A percentile compares a stretch with the other conserved stretches of the same genome.
Conservation (phyloP, 2,888 invertebrate species). For the Theodoxus fluviatilis region DNA sequence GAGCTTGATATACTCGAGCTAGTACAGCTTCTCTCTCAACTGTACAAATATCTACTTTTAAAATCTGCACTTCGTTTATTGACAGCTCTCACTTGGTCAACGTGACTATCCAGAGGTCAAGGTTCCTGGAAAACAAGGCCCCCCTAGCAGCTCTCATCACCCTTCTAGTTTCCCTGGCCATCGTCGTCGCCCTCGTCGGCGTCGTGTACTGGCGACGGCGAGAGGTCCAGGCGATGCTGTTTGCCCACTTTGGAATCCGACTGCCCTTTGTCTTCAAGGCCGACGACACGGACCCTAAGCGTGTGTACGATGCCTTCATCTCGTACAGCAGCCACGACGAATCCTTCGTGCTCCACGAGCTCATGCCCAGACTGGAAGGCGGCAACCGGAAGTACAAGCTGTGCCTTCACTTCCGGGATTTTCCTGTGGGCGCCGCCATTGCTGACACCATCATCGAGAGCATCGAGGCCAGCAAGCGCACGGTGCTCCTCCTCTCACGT, state of each 20-base stretch:
- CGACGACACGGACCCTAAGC: slow-evolving; percentile 29
- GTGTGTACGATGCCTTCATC: slow-evolving; percentile 83
- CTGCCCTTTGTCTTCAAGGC: no score
- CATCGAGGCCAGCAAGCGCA: slow-evolving; percentile 83
- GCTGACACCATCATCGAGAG: slow-evolving; percentile 88
- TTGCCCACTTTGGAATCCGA: slow-evolving; percentile 36
- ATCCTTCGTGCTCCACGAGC: slow-evolving; percentile 73
- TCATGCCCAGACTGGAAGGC: slow-evolving; percentile 79
- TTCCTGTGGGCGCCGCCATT: slow-evolving; percentile 66
- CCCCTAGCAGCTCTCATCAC: slow-evolving; percentile 27
- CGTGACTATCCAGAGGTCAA: neutral
- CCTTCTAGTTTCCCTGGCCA: slow-evolving; percentile 22
- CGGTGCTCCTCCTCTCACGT: slow-evolving; percentile 86
- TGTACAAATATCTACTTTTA: no score
- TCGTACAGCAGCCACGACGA: slow-evolving; percentile 77
- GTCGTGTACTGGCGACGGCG: slow-evolving; percentile 25
- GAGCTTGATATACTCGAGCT: no score
- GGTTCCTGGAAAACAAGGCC: slow-evolving; percentile 14
- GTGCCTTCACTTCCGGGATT: slow-evolving; percentile 50
- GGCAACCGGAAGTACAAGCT: slow-evolving; percentile 66
- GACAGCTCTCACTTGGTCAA: no score
- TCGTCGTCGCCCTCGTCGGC: slow-evolving; percentile 28
- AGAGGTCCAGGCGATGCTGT: slow-evolving; percentile 31
- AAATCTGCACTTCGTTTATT: no score
- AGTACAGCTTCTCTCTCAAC: no score